Base-by-base conservation (phyloP, 1,140 invertebrate genomes). In the Microvelia longipes region DNA sequence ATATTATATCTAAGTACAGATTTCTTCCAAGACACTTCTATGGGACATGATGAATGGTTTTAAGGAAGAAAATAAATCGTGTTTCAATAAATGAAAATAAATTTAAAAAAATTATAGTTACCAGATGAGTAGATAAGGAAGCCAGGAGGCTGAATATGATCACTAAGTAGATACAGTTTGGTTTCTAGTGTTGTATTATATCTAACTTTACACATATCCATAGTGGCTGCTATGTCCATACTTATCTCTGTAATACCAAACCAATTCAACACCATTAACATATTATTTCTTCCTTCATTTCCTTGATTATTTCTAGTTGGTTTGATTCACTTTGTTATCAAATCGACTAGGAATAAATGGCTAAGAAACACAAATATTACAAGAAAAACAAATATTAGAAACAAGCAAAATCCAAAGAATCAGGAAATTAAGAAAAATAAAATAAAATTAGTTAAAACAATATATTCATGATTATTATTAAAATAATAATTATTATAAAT, bases 71-170 rank as follows among this genome's bases (percentile, higher is more conserved):
- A n/a, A n/a, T n/a, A n/a, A n/a, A n/a, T n/a, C n/a, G n/a, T n/a
- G n/a, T n/a, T n/a, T n/a, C n/a, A n/a, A n/a, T n/a, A n/a, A n/a
- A n/a, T n/a, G n/a, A n/a, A n/a, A n/a, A n/a, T n/a, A n/a, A n/a
- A n/a, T n/a, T n/a, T n/a, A n/a, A 50, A 50, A 50, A 50, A 50
- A 19, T 19, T 50, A 50, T 50, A 11, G 19, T 74, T 78, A 87
- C 85, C 82, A 70, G 87, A 88, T 75, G 85, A 84, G 74, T 89
- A 89, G n/a, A 89, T 75, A 15, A 84, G 78, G 35, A 84, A 76
- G n/a, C 90, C 90, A 15, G 88, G 89, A 28, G 86, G 83, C 69
- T 84, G 82, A 28, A 87, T 83, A 72, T 87, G 85, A 73, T 86
- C 82, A 73, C 84, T 87, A n/a, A 92, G 80, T 0, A 87, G 90